Evolutionary conservation across 2,888 invertebrate species (phyloP), one percentile per base, ranked within the genome.

Genomic region (Odontomyia ornata): DNA sequence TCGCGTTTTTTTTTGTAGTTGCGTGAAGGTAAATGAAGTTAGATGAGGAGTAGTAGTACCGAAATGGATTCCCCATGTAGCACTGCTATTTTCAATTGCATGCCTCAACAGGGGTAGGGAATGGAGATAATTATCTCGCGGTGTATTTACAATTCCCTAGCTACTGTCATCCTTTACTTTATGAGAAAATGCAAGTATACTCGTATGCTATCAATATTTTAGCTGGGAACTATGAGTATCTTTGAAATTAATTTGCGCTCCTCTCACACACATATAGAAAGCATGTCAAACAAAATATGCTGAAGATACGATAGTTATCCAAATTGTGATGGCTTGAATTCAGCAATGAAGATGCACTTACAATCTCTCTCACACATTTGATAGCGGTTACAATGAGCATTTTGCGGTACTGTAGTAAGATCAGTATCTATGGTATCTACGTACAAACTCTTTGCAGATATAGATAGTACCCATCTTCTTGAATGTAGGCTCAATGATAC

Each of bases 281-380:
- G 52, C 52, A 9, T 52, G 7, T 9, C 43, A 43, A 4, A 52
- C 52, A 9, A 4, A 52, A 52, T 3, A 13, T 52, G 52, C 36
- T 5, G 52, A 15, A 52, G 15, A 15, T 9, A 36, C 36, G 9
- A 36, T 36, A 9, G 3, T 36, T 9, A 36, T 36, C 36, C 36
- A 3, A 36, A n/a, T n/a, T n/a, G 27, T 62, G 65, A 11, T 21
- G 36, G n/a, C 18, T 4, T n/a, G 64, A 64, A 13, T 11, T 65
- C 25, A 36, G 65, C 27, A n/a, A 65, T 64, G 46, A 69, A 69
- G 69, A 69, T 69, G 69, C 69, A 47, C 47, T 64, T 30, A 60
- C 25, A 60, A 7, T 25, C 60, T n/a, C 60, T 21, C 52, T 36
- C 36, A 36, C 36, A 36, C 36, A 36, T 36, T 36, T 36, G 52